Percentiles rank a stretch among this genome's conserved stretches.
Conservation (phyloP, 2,888 invertebrate species). For the Drosophila atroscutellata region DNA sequence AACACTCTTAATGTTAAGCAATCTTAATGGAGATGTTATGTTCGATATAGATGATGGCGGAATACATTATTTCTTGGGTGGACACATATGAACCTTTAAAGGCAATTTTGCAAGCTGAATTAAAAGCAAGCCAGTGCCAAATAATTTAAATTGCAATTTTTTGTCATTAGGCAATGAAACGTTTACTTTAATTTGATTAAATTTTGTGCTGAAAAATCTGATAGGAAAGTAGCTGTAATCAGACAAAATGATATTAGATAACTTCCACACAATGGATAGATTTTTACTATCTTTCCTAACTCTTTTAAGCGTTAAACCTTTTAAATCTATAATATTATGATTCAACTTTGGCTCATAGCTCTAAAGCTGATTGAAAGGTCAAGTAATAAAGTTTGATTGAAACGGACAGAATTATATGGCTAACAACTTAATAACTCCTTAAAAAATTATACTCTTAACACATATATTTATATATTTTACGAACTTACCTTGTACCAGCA, state of each 20-base stretch:
- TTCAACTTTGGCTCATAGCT: neutral
- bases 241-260: neutral
- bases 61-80: neutral
- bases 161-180: neutral
- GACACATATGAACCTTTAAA: neutral
- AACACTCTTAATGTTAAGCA: neutral
- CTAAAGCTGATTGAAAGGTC: neutral
- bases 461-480: neutral
- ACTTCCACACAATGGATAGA: neutral
- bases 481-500: constrained; percentile 89
- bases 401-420: neutral
- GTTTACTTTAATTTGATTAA: neutral
- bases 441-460: neutral
- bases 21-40: constrained; percentile 9
- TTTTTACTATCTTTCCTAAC: neutral
- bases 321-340: neutral
- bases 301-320: neutral
- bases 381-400: neutral
- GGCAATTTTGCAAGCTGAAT: neutral
- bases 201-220: neutral
- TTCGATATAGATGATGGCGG: neutral
- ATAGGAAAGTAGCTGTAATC: neutral
- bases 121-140: neutral
- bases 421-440: neutral
- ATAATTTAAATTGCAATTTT: neutral